Conservation (phyloP, 2,888 invertebrate species). For the Dryadula phaetusa region DNA sequence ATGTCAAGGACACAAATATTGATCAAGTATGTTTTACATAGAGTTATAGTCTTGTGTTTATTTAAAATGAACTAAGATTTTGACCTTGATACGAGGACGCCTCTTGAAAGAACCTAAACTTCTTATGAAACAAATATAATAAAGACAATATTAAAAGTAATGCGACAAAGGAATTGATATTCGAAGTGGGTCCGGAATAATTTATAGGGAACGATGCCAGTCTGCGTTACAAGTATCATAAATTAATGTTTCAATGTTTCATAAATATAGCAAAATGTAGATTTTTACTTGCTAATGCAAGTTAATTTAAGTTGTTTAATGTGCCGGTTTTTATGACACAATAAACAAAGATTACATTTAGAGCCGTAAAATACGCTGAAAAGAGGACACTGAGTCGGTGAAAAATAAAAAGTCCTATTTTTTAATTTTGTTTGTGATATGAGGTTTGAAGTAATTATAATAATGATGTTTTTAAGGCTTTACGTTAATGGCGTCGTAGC, state of each 20-base stretch:
- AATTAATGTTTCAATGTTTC: constrained; percentile 50
- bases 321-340: constrained; percentile 35
- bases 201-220: constrained; percentile 72
- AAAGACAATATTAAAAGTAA: constrained; percentile 55
- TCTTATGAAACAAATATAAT: constrained; percentile 12
- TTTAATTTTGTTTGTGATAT: constrained; percentile 38
- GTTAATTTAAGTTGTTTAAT: constrained; percentile 37
- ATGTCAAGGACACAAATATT: constrained; percentile 81
- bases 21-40: constrained; percentile 61
- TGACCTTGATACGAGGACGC: constrained; percentile 42
- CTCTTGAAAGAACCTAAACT: not conserved
- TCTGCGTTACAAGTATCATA: constrained; percentile 56
- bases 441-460: constrained; percentile 37
- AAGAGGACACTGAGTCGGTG: constrained; percentile 28
- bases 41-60: constrained; percentile 31
- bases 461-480: constrained; percentile 33
- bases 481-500: constrained; percentile 24
- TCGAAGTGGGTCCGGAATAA: constrained; percentile 66
- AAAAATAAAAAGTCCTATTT: constrained; percentile 33
- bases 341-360: constrained; percentile 41
- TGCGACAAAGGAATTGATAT: constrained; percentile 64
- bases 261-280: constrained; percentile 42
- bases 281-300: constrained; percentile 30
- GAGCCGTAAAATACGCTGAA: constrained; percentile 32
- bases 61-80: constrained; percentile 29